Evolutionary conservation across 2,888 invertebrate species (phyloP), one percentile per base, ranked within the genome.

Genomic region (Petrophora chlorosata): DNA sequence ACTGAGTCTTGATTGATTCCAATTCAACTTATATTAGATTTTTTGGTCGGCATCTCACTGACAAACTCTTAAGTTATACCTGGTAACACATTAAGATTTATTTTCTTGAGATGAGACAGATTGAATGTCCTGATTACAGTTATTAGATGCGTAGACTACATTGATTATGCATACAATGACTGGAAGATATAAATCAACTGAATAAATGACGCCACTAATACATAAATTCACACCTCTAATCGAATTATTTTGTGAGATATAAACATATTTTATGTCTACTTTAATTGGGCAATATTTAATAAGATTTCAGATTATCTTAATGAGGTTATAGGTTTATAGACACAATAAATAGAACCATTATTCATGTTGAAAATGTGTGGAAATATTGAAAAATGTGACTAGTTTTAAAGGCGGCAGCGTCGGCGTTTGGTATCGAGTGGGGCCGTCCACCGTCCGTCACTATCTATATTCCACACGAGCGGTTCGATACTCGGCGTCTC

Each of bases 391-490:
- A 82, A 87, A 84, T 84, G 78, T 81, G 78, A 85, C 79, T 81
- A 81, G 76, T 83, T 76, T 79, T 76, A 56, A 51, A 49, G 73
- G 67, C 72, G 65, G 64, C 60, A 64, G 10, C 7, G 22, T 2
- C 22, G 22, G 22, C 22, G 7, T 8, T 64, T 67, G 63, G 79
- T 69, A 70, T 67, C 65, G 60, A 52, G 58, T 68, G 68, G 52
- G 58, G 64, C 62, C 70, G 83, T 73, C 83, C 82, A 79, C 70
- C 76, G 86, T 82, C 85, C 85, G 81, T 82, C 86, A 79, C 81
- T 87, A 89, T 89, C 90, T 76, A 64, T 67, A 71, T 90, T 89
- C 88, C 86, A 80, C 89, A 89, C 89, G 88, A 78, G 67, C 74
- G 85, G 70, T 59, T 67, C 76, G 80, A 79, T 78, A 73, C 74